Percentiles rank a stretch among this genome's conserved stretches.
Evolutionary conservation across 2,797 vertebrate genomes (phyloP).

Genomic region (Pseudochromis fuscus): DNA sequence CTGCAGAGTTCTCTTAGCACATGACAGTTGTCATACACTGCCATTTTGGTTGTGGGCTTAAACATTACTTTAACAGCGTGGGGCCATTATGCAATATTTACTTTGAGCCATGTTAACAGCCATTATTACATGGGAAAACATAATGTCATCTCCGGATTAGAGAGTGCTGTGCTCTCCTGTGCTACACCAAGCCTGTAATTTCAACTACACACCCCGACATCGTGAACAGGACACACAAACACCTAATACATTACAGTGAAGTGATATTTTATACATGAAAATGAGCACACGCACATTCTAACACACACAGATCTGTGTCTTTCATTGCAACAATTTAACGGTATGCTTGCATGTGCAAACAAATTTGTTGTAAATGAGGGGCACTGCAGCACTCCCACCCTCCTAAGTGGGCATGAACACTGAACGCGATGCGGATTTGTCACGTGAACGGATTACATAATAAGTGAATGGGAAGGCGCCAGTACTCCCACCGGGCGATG

Average conservation of each 20-base stretch:
- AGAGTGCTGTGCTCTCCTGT: constrained; percentile 78
- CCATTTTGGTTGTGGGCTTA: constrained; percentile 36
- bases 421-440: too few species aligned
- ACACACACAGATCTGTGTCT: constrained; percentile 32
- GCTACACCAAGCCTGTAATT: constrained; percentile 80
- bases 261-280: too few species aligned
- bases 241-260: not conserved
- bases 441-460: too few species aligned
- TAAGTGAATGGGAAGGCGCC: too few species aligned
- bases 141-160: constrained; percentile 82
- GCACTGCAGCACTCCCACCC: constrained; percentile 30
- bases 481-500: too few species aligned
- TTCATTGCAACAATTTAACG: constrained; percentile 57
- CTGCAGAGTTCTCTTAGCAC: not conserved
- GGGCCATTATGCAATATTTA: constrained; percentile 74
- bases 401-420: too few species aligned
- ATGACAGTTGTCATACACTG: constrained; percentile 13
- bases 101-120: constrained; percentile 81
- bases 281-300: constrained; percentile 17
- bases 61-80: constrained; percentile 45
- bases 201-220: constrained; percentile 54
- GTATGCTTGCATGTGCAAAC: constrained; percentile 51
- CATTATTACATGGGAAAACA: constrained; percentile 85
- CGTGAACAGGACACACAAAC: constrained; percentile 3
- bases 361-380: constrained; percentile 61